phyloP scores from a whole-genome alignment of 2,113 vertebrate genomes.

The Myxocyprinus asiaticus region DNA sequence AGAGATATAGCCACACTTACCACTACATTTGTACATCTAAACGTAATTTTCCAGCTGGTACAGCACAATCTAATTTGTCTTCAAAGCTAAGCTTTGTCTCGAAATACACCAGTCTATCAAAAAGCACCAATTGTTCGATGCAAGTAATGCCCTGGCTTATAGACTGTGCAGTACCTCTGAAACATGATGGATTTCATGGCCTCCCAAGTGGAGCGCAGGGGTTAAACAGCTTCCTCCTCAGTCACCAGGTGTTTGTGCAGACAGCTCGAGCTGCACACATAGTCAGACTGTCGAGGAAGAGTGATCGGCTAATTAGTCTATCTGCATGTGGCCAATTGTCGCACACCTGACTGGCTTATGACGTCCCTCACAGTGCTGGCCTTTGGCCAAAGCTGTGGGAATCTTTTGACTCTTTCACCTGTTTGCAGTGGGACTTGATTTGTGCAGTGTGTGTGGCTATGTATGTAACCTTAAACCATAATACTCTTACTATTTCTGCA shows the following conservation, averaged over 20 bases:
- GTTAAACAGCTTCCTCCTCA: constrained; percentile 25
- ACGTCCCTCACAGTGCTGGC: neutral
- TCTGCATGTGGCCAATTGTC: constrained; percentile 29
- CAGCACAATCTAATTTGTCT: neutral
- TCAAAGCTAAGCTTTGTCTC: neutral
- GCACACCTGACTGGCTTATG: constrained; percentile 27
- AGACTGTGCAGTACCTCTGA: constrained; percentile 27
- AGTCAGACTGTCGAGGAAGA: constrained; percentile 21
- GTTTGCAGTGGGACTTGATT: too few relatives aligned
- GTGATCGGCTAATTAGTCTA: constrained; percentile 38
- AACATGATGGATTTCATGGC: constrained; percentile 29
- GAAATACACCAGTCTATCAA: too few relatives aligned
- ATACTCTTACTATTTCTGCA: too few relatives aligned
- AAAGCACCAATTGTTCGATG: neutral
- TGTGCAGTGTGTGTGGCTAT: too few relatives aligned
- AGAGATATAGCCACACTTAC: too few relatives aligned
- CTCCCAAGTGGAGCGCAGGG: neutral
- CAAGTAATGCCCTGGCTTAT: neutral
- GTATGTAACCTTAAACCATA: too few relatives aligned
- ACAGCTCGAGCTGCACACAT: neutral
- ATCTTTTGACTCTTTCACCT: too few relatives aligned
- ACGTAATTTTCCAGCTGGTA: neutral
- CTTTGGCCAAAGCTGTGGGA: constrained; percentile 17
- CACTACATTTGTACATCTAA: too few relatives aligned
- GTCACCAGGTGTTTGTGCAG: neutral